A percentile compares a stretch with the other conserved stretches of the same genome.
Conservation (phyloP, 2,113 vertebrate genomes). For the Nymphicus hollandicus region DNA sequence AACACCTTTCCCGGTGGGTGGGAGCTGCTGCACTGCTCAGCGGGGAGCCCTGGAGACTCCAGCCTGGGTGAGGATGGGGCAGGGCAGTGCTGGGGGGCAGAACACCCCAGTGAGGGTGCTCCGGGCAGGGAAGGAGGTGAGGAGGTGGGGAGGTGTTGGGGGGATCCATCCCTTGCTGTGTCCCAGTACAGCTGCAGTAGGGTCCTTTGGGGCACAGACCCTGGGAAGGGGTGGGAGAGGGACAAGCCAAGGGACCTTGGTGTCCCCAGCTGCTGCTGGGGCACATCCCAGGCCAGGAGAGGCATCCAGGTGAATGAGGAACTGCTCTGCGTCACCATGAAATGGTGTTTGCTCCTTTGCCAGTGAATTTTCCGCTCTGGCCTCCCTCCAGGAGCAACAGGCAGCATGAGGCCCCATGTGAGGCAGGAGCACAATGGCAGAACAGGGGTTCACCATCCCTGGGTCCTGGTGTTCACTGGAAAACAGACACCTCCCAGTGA, state of each 20-base stretch:
- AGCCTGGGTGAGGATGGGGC: background rate
- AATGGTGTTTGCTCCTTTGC: background rate
- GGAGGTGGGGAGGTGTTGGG: background rate
- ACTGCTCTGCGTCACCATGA: background rate
- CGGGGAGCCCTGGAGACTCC: accelerated
- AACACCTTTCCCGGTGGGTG: accelerated
- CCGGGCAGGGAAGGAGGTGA: background rate
- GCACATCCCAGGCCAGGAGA: background rate
- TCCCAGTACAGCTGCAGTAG: background rate
- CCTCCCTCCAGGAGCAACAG: background rate
- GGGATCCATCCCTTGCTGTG: background rate
- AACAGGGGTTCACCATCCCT: background rate
- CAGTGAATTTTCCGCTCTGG: background rate
- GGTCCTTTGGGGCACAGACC: background rate
- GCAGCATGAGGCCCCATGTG: background rate
- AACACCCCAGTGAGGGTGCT: background rate
- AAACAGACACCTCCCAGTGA: accelerated
- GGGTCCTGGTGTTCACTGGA: background rate
- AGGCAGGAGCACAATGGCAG: background rate
- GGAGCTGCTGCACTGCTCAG: accelerated
- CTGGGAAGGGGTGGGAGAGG: background rate
- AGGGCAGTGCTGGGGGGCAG: background rate
- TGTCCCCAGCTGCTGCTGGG: accelerated
- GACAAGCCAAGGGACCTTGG: background rate
- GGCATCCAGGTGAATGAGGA: background rate